A percentile compares a stretch with the other conserved stretches of the same genome.
Conservation (phyloP, 2,797 vertebrate species). For the Myotis planiceps region DNA sequence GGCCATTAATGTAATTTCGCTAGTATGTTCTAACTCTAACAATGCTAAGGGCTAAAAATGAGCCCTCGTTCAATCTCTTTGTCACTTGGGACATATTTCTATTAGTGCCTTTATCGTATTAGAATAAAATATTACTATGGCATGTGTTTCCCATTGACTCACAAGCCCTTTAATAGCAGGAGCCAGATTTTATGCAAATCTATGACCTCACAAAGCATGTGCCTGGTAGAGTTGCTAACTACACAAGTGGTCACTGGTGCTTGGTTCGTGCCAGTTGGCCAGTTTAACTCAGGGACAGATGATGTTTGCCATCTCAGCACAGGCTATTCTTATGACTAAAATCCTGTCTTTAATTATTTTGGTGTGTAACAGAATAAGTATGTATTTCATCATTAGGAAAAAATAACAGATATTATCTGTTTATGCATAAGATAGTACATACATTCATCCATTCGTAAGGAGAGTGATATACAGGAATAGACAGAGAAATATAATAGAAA, state of each 20-base stretch:
- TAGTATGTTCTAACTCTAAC: slow-evolving; percentile 15
- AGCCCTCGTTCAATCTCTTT: background rate
- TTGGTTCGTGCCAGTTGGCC: background rate
- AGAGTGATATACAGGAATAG: background rate
- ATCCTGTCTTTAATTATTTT: background rate
- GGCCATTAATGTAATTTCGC: slow-evolving; percentile 43
- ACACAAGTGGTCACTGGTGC: background rate
- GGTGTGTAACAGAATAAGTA: background rate
- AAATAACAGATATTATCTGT: background rate
- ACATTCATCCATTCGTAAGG: background rate
- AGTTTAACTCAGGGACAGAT: background rate
- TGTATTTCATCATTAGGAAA: background rate
- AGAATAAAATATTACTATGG: background rate
- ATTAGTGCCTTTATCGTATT: background rate
- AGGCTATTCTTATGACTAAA: background rate
- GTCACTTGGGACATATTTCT: background rate
- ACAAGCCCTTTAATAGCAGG: background rate
- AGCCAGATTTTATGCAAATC: background rate
- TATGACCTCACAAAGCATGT: background rate
- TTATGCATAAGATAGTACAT: background rate
- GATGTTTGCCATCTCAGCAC: background rate
- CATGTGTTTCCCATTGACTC: background rate
- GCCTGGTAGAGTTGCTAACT: background rate
- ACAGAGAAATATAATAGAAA: background rate
- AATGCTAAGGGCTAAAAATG: background rate